A percentile compares a stretch with the other conserved stretches of the same genome.
Conservation (phyloP, 92 coral and sea anemone genomes). For the Micromussa lordhowensis region DNA sequence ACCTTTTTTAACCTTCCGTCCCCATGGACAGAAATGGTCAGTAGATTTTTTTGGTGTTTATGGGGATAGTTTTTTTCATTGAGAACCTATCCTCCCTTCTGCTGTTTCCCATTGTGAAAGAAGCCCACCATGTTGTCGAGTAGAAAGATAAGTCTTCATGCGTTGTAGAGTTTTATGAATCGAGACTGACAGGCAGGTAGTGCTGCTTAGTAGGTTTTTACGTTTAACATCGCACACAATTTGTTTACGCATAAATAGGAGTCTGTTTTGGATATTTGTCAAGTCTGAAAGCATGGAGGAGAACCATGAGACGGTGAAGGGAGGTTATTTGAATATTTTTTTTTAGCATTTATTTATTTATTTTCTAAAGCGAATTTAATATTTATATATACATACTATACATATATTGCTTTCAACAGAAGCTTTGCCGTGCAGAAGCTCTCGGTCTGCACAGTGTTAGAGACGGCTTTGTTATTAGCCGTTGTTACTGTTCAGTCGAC, state of each 20-base stretch:
- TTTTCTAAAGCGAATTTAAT: slow-evolving; percentile 49
- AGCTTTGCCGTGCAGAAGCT: slow-evolving; percentile 27
- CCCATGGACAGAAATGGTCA: not conserved
- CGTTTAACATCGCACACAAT: no score
- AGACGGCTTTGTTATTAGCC: not conserved
- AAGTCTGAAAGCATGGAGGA: not conserved
- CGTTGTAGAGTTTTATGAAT: no score
- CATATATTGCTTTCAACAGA: slow-evolving; percentile 15
- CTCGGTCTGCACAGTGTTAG: not conserved
- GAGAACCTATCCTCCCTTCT: not conserved
- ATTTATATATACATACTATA: slow-evolving; percentile 39
- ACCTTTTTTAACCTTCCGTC: not conserved
- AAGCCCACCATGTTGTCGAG: no score
- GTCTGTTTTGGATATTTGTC: not conserved
- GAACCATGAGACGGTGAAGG: not conserved
- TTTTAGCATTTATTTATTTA: slow-evolving; percentile 47
- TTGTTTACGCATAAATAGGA: not conserved
- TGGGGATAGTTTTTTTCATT: not conserved
- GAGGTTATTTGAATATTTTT: slow-evolving; percentile 6
- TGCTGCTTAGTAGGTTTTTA: no score
- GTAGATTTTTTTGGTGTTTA: not conserved
- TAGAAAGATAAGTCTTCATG: no score
- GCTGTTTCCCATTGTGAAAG: not conserved
- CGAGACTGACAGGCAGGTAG: no score
- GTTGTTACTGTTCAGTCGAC: not conserved